Evolutionary conservation across 2,797 vertebrate genomes (phyloP).

Genomic region (Muraenolepis orangiensis): DNA sequence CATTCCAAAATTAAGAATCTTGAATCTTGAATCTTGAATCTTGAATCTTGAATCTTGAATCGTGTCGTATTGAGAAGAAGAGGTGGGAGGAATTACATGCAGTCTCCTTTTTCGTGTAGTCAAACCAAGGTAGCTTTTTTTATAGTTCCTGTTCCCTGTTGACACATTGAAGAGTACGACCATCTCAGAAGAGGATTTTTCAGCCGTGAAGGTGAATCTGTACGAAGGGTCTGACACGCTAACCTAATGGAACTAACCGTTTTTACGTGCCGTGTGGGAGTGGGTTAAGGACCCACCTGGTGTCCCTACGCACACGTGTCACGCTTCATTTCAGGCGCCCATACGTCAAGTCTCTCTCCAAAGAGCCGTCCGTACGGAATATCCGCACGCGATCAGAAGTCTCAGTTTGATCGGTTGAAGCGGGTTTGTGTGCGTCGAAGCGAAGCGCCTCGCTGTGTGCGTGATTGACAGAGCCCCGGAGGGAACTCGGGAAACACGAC

Average conservation of each 20-base stretch:
- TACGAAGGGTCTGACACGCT: neutral
- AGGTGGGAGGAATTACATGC: too few species aligned
- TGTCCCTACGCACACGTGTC: neutral
- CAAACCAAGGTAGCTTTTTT: too few species aligned
- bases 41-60: too few species aligned
- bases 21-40: too few species aligned
- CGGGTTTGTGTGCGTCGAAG: neutral
- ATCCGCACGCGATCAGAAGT: neutral
- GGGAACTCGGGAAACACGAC: neutral
- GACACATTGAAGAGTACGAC: too few species aligned
- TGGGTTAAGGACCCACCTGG: neutral
- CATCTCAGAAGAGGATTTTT: too few species aligned
- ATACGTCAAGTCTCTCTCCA: neutral
- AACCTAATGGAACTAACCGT: neutral
- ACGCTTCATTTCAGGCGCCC: neutral
- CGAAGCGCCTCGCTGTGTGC: neutral
- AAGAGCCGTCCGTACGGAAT: neutral
- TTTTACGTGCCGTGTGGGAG: neutral
- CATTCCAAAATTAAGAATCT: too few species aligned
- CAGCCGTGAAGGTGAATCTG: neutral
- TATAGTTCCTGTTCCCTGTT: too few species aligned
- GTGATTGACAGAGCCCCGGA: neutral
- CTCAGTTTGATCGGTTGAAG: too few species aligned
- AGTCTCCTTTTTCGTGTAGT: too few species aligned
- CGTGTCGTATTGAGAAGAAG: too few species aligned